Percentiles rank a stretch among this genome's conserved stretches.
Conservation (phyloP, 2,888 invertebrate species). For the Ormia ochracea region DNA sequence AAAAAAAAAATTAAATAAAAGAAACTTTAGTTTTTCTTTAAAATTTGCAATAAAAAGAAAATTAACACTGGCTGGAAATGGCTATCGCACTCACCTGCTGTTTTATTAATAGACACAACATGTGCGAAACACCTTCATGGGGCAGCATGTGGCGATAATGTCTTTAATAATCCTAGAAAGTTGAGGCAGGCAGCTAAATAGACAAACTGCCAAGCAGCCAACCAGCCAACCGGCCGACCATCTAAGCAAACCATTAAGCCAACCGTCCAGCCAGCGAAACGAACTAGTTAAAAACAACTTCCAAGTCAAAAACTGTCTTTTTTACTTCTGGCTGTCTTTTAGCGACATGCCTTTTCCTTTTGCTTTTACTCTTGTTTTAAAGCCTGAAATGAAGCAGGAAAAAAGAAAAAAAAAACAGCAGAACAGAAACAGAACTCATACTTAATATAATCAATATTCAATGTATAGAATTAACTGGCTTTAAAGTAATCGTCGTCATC, state of each 20-base stretch:
- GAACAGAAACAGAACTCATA: too few relatives aligned
- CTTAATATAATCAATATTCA: conserved; percentile 38
- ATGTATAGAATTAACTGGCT: conserved; percentile 52
- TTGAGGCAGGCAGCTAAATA: conserved; percentile 19
- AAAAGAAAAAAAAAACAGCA: neutral
- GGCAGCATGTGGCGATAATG: conserved; percentile 61
- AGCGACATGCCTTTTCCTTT: conserved; percentile 1
- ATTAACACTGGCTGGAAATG: conserved; percentile 33
- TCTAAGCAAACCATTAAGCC: neutral
- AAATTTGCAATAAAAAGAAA: neutral
- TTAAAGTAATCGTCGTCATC: conserved; percentile 66
- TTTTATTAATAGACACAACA: conserved; percentile 65
- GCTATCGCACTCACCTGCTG: conserved; percentile 64
- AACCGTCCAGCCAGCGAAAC: neutral
- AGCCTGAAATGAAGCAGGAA: conserved; percentile 1
- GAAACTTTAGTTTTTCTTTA: conserved; percentile 4
- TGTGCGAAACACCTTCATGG: conserved; percentile 62
- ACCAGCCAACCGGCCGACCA: neutral
- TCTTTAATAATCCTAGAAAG: conserved; percentile 58
- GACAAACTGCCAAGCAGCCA: neutral
- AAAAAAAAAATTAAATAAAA: neutral
- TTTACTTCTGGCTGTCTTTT: conserved; percentile 10
- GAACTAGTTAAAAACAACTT: neutral
- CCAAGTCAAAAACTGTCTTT: conserved; percentile 19
- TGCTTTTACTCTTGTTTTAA: neutral